Evolutionary conservation across 2,888 invertebrate genomes (phyloP), one percentile per base, ranked within the genome.

Genomic region (Aphidoletes aphidimyza): DNA sequence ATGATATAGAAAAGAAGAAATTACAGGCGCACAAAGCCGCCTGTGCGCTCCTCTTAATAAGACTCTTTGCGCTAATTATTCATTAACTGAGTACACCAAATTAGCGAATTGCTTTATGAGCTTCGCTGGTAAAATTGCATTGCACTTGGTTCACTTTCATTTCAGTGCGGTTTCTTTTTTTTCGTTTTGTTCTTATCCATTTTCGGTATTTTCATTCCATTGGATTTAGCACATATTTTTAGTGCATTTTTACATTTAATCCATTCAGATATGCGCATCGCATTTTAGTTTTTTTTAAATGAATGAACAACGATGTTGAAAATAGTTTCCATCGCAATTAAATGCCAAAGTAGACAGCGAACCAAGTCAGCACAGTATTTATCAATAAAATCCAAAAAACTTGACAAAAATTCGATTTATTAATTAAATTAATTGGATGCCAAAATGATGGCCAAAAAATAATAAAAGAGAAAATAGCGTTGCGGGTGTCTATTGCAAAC

Each of bases 41-140:
- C 14, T 6, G 6, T 42, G 34, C 69, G 54, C 54, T 54, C n/a
- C 69, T 30, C 34, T 69, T 69, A 69, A 69, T 69, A 69, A 69
- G 69, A 69, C 34, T 30, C 69, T 69, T 34, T 69, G 69, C 69
- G 69, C 69, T 69, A 69, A 69, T 69, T 69, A 69, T 69, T 69
- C 69, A 69, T 69, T 69, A 69, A 69, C 30, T 69, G 69, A 69
- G 69, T 69, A 69, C 30, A 69, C 34, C 30, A 69, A 69, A 69
- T 69, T 69, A 69, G 69, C 69, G 69, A 69, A 69, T 69, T 69
- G 69, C 69, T 69, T 69, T 69, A 69, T 69, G 69, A 30, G 6
- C 3, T 6, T n/a, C 30, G 0, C 17, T 11, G 26, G 30, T 34
- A 30, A 14, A 69, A 54, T 47, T 54, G 69, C 14, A 54, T n/a